Evolutionary conservation across 1,140 invertebrate genomes (phyloP).

Genomic region (Steinernema khuongi): DNA sequence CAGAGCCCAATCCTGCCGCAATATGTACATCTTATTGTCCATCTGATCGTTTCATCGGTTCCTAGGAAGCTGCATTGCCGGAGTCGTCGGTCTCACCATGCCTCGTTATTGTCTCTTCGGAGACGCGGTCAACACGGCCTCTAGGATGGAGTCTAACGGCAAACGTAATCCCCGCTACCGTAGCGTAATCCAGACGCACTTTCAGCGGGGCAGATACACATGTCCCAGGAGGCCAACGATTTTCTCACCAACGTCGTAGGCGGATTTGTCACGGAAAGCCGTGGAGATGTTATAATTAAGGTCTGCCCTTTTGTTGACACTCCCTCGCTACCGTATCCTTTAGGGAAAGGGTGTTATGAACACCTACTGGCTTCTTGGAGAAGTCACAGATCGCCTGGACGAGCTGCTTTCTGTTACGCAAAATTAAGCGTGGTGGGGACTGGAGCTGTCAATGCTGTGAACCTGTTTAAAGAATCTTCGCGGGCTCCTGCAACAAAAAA

Average conservation of each 20-base stretch:
- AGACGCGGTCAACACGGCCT: constrained; percentile 85
- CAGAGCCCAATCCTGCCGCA: neutral
- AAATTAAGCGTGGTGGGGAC: too few species aligned
- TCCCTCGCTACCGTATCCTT: constrained; percentile 20
- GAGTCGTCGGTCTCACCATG: constrained; percentile 60
- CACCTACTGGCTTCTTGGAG: constrained; percentile 26
- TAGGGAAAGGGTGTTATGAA: constrained; percentile 31
- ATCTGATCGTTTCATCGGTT: too few species aligned
- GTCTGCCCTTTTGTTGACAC: constrained; percentile 4
- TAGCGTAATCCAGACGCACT: constrained; percentile 18
- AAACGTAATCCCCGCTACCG: constrained; percentile 39
- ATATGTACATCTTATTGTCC: neutral
- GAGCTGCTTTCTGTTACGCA: neutral
- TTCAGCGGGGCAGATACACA: constrained; percentile 52
- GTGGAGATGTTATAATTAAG: constrained; percentile 36
- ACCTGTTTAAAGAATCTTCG: too few species aligned
- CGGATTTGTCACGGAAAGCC: constrained; percentile 46
- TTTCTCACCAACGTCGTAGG: constrained; percentile 45
- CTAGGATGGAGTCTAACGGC: constrained; percentile 72
- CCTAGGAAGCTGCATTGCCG: constrained; percentile 25
- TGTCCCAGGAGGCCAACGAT: constrained; percentile 41
- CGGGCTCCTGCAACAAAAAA: too few species aligned
- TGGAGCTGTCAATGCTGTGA: too few species aligned
- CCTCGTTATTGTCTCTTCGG: constrained; percentile 68
- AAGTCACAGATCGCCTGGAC: neutral